Evolutionary conservation across 2,797 vertebrate species (phyloP), one percentile per base, ranked within the genome.

Genomic region (Tympanoctomys barrerae): DNA sequence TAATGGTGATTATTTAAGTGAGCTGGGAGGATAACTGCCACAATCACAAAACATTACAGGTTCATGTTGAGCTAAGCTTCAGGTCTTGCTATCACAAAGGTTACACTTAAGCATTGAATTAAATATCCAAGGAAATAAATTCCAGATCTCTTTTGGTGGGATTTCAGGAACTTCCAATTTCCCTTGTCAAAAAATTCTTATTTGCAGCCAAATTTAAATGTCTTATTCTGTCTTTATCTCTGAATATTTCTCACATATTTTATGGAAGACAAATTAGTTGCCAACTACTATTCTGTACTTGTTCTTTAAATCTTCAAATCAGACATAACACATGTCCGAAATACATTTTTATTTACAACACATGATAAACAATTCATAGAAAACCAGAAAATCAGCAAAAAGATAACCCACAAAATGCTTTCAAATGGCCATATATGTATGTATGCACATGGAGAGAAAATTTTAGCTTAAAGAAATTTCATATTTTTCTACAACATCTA

Each of bases 301-400:
- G 89, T 39, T 92, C 57, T 96, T 94, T 73, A 96, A 84, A 93
- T 80, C 94, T 52, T 95, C 61, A 84, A 92, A 78, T 86, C 57
- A 92, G 28, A 78, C 64, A 82, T 49, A 75, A 94, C n/a, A 83
- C 68, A 52, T 89, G 80, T 61, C 26, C 54, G 62, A 92, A 95
- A 92, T 77, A 33, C 21, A 28, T 62, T 31, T 64, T 90, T 87
- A 46, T 78, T 57, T 31, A 84, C 18, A 87, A 75, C 31, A 78
- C 14, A 78, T 83, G 90, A 91, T 91, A 89, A 89, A 59, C 7
- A 85, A 89, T 78, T 68, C n/a, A n/a, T 88, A 11, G 46, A 77
- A n/a, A 71, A 82, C 21, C 36, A 11, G 46, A 80, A n/a, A 71
- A 82, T 24, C 36, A 54, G 26, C 52, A 89, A 91, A 95, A 84